Percentiles rank a stretch among this genome's conserved stretches.
Conservation (phyloP, 1,140 invertebrate species). For the Phortica variegata region DNA sequence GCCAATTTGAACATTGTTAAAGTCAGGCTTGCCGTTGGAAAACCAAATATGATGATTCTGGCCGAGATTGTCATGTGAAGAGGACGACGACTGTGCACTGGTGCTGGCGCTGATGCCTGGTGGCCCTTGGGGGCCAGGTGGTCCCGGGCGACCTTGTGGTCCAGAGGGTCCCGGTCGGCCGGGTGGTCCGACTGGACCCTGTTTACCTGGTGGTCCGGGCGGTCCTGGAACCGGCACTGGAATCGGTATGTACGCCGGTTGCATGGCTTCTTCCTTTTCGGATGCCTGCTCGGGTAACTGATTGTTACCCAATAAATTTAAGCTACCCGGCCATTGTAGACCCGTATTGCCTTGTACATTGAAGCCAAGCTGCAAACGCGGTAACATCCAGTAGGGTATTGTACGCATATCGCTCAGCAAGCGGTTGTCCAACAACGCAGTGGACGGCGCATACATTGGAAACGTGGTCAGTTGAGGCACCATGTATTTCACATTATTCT, state of each 20-base stretch:
- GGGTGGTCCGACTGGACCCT: slow-evolving; percentile 31
- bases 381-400: slow-evolving; percentile 26
- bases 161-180: slow-evolving; percentile 26
- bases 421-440: slow-evolving; percentile 13
- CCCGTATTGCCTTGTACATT: slow-evolving; percentile 34
- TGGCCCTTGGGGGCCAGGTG: slow-evolving; percentile 9
- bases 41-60: too few species aligned
- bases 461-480: slow-evolving; percentile 31
- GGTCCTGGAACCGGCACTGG: slow-evolving; percentile 17
- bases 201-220: slow-evolving; percentile 34
- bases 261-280: slow-evolving; percentile 28
- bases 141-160: slow-evolving; percentile 22
- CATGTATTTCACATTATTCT: slow-evolving; percentile 41
- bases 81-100: too few species aligned
- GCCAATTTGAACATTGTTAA: too few species aligned
- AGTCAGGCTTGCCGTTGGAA: too few species aligned
- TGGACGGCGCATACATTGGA: slow-evolving; percentile 30
- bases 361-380: slow-evolving; percentile 33
- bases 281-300: background rate
- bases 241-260: slow-evolving; percentile 25
- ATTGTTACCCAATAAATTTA: slow-evolving; percentile 18
- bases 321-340: slow-evolving; percentile 16
- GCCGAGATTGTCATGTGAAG: too few species aligned
- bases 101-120: background rate
- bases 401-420: slow-evolving; percentile 1